Conservation (phyloP, 2,797 vertebrate genomes). For the Chiroxiphia lanceolata region DNA sequence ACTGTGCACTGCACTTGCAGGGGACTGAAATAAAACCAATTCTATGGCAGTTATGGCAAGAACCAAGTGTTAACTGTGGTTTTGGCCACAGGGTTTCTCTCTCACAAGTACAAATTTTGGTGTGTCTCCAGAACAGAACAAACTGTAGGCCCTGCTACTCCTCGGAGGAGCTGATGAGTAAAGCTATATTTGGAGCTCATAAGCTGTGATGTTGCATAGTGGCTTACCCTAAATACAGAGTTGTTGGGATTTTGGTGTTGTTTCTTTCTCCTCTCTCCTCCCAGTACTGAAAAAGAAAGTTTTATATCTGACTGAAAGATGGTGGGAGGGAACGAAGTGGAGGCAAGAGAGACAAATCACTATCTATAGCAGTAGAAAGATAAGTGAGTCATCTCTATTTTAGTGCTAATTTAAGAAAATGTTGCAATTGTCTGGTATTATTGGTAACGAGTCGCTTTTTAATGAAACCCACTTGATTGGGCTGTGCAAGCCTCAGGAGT, state of each 20-base stretch:
- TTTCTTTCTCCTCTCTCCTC: background rate
- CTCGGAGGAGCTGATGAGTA: background rate
- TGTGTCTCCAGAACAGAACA: background rate
- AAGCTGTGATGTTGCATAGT: background rate
- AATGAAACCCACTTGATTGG: background rate
- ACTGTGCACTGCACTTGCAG: background rate
- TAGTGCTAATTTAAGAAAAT: conserved; percentile 17
- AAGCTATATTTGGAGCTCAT: background rate
- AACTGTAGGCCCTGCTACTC: background rate
- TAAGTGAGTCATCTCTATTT: background rate
- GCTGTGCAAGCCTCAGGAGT: background rate
- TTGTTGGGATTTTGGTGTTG: background rate
- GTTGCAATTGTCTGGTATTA: background rate
- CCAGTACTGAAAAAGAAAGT: background rate
- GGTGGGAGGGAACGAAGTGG: background rate
- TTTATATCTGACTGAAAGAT: background rate
- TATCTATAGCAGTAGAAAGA: background rate
- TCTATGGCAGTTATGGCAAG: background rate
- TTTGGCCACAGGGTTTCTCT: background rate
- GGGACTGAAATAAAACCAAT: background rate
- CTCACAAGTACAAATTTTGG: background rate
- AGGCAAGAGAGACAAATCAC: background rate
- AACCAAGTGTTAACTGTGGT: background rate
- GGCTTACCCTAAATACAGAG: background rate
- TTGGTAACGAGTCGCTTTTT: background rate